Evolutionary conservation across 2,113 vertebrate species (phyloP).

Genomic region (Maccullochella peelii): DNA sequence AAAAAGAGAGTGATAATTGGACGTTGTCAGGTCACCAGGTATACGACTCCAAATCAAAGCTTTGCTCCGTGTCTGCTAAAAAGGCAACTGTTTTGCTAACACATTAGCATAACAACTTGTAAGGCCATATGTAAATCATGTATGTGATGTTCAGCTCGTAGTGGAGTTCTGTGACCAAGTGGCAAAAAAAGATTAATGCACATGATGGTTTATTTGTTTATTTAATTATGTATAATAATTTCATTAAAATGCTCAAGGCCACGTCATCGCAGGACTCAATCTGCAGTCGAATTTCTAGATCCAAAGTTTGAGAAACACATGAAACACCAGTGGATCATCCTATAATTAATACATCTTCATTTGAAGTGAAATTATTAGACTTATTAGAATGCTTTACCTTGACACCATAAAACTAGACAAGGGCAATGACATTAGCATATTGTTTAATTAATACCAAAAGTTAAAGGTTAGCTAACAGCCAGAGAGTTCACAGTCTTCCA

Average conservation of each 20-base stretch:
- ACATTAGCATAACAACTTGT: not conserved
- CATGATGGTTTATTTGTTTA: not conserved
- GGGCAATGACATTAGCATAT: not conserved
- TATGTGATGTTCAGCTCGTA: not conserved
- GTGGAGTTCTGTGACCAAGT: not conserved
- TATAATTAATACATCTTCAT: slow-evolving; percentile 12
- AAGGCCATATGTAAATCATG: not conserved
- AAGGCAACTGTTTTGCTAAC: not conserved
- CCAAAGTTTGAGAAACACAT: not conserved
- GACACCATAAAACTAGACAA: not conserved
- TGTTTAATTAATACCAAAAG: slow-evolving; percentile 21
- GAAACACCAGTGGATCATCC: not conserved
- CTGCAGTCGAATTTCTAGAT: not conserved
- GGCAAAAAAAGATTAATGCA: not conserved
- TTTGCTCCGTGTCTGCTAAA: no score
- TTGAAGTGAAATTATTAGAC: not conserved
- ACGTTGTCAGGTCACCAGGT: not conserved
- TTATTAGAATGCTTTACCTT: not conserved
- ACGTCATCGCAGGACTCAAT: not conserved
- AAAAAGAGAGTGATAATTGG: not conserved
- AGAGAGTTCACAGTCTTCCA: not conserved
- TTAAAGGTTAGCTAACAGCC: slow-evolving; percentile 18
- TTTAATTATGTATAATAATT: no score
- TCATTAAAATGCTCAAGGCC: not conserved
- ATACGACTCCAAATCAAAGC: not conserved